Evolutionary conservation across 2,888 invertebrate species (phyloP).

Genomic region (Heliconius charithonia): DNA sequence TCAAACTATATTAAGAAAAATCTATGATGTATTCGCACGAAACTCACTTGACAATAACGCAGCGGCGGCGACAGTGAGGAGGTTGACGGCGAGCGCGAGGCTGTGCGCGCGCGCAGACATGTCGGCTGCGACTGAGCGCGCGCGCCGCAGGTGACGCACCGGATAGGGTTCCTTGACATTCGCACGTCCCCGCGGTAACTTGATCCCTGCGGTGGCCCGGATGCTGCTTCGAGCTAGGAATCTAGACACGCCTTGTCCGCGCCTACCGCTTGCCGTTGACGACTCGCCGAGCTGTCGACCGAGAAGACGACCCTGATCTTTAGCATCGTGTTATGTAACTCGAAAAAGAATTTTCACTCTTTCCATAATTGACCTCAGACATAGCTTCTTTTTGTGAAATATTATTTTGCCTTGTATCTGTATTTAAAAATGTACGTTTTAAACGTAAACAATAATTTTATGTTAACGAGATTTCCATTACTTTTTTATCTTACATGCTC

Average conservation of each 20-base stretch:
- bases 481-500: slow-evolving; percentile 59
- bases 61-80: slow-evolving; percentile 51
- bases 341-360: slow-evolving; percentile 51
- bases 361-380: neutral
- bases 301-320: slow-evolving; percentile 77
- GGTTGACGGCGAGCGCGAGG: slow-evolving; percentile 49
- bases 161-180: slow-evolving; percentile 81
- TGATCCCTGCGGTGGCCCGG: slow-evolving; percentile 78
- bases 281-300: slow-evolving; percentile 46
- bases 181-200: slow-evolving; percentile 73
- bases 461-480: slow-evolving; percentile 46
- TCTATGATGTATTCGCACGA: slow-evolving; percentile 26
- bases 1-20: neutral
- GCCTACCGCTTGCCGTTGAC: slow-evolving; percentile 40
- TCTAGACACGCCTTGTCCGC: slow-evolving; percentile 74
- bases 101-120: slow-evolving; percentile 72
- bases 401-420: neutral
- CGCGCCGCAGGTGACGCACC: slow-evolving; percentile 47
- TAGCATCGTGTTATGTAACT: slow-evolving; percentile 66
- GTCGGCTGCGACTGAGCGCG: slow-evolving; percentile 69
- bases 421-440: neutral
- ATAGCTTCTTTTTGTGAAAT: slow-evolving; percentile 2
- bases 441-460: slow-evolving; percentile 18
- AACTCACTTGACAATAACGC: slow-evolving; percentile 66
- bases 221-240: slow-evolving; percentile 79